Evolutionary conservation across 2,888 invertebrate species (phyloP).

Genomic region (Branchinecta sandiegonensis): DNA sequence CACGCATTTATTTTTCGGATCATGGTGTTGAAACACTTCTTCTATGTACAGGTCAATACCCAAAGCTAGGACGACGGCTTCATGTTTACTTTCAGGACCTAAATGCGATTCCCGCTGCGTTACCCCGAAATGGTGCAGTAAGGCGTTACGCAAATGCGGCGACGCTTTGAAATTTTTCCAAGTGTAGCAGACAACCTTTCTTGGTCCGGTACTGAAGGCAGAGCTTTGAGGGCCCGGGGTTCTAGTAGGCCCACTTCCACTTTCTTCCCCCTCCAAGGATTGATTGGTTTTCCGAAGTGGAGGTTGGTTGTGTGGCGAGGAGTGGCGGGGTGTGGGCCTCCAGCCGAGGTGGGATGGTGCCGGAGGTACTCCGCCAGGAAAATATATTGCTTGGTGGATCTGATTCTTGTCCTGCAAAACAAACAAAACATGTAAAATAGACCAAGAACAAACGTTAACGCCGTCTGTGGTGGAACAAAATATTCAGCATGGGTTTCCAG

Average conservation of each 20-base stretch:
- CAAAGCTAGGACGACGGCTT: constrained; percentile 25
- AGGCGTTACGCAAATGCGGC: neutral
- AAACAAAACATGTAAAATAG: neutral
- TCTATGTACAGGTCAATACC: constrained; percentile 25
- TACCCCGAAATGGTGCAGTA: constrained; percentile 5
- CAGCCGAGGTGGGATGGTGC: neutral
- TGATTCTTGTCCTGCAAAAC: neutral
- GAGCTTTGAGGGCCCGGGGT: neutral
- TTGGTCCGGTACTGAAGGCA: neutral
- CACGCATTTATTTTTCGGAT: constrained; percentile 20
- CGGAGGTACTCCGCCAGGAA: constrained; percentile 1
- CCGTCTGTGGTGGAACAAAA: too few relatives aligned
- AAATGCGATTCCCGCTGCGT: neutral
- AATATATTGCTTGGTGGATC: neutral
- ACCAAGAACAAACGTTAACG: too few relatives aligned
- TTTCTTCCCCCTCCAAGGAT: neutral
- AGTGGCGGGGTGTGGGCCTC: constrained; percentile 4
- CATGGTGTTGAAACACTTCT: constrained; percentile 24
- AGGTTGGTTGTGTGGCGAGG: neutral
- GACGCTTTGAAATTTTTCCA: constrained; percentile 3
- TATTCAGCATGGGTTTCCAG: too few relatives aligned
- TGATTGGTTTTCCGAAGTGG: neutral
- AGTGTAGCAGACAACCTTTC: neutral
- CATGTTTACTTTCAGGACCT: constrained; percentile 16
- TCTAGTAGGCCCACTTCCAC: neutral